These are phyloP conservation scores for Drosophila nasuta DNA, from an alignment of 1,140 invertebrate genomes.

Conservation along the genomic window DNA sequence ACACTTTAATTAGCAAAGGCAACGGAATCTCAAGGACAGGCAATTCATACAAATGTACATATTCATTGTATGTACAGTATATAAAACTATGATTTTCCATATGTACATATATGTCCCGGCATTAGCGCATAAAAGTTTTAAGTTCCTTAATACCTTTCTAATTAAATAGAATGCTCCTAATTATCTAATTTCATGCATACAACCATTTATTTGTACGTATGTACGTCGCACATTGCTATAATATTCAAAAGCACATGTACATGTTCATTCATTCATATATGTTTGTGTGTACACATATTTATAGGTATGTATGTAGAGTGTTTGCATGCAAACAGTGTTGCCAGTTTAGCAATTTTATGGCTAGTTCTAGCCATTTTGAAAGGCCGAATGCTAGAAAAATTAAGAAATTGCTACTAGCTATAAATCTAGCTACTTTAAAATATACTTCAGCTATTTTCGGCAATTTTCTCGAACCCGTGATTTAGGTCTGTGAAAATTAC, in stretches of 20 bases:
- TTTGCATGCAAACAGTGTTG: constrained; percentile 17
- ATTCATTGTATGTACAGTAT: too few relatives aligned
- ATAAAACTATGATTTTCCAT: too few relatives aligned
- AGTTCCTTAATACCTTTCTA: neutral
- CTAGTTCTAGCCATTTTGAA: too few relatives aligned
- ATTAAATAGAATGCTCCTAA: neutral
- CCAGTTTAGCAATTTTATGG: too few relatives aligned
- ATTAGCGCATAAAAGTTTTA: neutral
- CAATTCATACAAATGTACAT: neutral
- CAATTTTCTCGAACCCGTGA: too few relatives aligned
- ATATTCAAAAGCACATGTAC: constrained; percentile 4
- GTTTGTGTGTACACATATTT: neutral
- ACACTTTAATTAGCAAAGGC: neutral
- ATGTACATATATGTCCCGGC: neutral
- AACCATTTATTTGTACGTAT: too few relatives aligned
- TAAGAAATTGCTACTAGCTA: too few relatives aligned
- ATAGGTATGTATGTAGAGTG: neutral
- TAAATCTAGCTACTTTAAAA: too few relatives aligned
- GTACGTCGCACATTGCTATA: neutral
- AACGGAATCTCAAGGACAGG: neutral
- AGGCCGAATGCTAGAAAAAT: too few relatives aligned
- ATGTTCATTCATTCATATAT: neutral
- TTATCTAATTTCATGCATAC: neutral
- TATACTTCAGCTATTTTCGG: too few relatives aligned
- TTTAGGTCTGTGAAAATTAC: too few relatives aligned